Base-by-base conservation (phyloP, 2,888 invertebrate genomes). In the Erpobdella octoculata region DNA sequence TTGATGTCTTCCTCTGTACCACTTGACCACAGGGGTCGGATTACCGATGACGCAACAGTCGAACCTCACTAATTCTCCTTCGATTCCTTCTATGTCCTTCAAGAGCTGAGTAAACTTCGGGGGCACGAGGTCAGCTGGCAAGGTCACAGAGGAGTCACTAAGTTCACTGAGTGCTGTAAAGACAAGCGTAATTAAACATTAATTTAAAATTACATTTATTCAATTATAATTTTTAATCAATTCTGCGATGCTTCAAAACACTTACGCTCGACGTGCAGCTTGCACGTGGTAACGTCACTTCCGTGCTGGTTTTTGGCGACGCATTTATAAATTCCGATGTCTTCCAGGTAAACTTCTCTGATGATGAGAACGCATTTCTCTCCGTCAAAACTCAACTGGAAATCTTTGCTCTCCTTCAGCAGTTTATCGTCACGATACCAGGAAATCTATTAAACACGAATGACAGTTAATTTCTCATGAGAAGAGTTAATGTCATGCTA, bases 271-370 rank as follows among this genome's bases (percentile, higher is more conserved):
- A 88, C 90, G 76, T 91, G 88, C 6, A 95, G 91, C 83, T 91
- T 91, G 9, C 94, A 89, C 3, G 91, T 91, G 18, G 93, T 93
- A 78, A 80, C 79, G 21, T 80, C 93, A 25, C 91, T 89, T 41
- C 97, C 97, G 53, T 93, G 87, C 79, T 92, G 92, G 81, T 97
- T 97, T 0, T 91, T 91, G 38, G 91, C 92, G 18, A 90, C 88
- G 36, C 90, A 90, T 82, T 88, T 89, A 80, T 92, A 92, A 74
- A 87, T 85, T 15, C 91, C 91, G 46, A 88, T 88, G 81, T 91
- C 91, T 80, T 90, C 89, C 28, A 88, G 84, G 76, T 88, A 88
- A 0, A 89, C 90, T 81, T 82, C 82, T 48, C 80, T 72, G 70
- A 82, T 81, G 69, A 81, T 77, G 59, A 82, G 77, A 61, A 82